Percentiles rank a stretch among this genome's conserved stretches.
These are phyloP conservation scores for Myzus persicae DNA, from an alignment of 1,140 invertebrate genomes.

Conservation along the genomic window DNA sequence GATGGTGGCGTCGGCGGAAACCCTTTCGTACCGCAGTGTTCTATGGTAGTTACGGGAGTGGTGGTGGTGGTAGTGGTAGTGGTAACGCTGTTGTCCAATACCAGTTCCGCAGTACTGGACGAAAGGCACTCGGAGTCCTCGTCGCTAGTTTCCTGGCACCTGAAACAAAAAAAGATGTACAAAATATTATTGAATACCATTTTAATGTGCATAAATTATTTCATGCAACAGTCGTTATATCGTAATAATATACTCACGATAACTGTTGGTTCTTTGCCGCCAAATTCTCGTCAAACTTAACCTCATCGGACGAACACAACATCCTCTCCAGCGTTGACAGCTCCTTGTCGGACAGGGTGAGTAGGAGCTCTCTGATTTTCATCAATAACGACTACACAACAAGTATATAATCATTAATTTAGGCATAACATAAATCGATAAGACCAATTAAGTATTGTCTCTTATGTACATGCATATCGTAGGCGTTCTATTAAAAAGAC, in stretches of 20 bases:
- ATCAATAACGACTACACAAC: slow-evolving; percentile 74
- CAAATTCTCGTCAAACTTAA: slow-evolving; percentile 63
- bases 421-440: neutral
- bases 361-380: slow-evolving; percentile 87
- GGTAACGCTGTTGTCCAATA: slow-evolving; percentile 25
- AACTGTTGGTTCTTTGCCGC: slow-evolving; percentile 43
- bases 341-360: slow-evolving; percentile 85
- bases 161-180: neutral
- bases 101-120: slow-evolving; percentile 32
- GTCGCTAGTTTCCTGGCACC: slow-evolving; percentile 46
- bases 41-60: neutral
- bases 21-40: slow-evolving; percentile 26
- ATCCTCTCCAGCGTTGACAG: slow-evolving; percentile 84
- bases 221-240: neutral
- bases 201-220: neutral
- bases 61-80: neutral
- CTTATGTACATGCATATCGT: neutral
- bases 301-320: slow-evolving; percentile 85
- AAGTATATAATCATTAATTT: neutral
- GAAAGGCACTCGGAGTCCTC: slow-evolving; percentile 38
- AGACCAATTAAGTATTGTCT: neutral
- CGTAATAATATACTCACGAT: slow-evolving; percentile 1
- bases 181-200: no score
- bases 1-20: neutral
- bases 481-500: neutral